Percentiles rank a stretch among this genome's conserved stretches.
phyloP scores from a whole-genome alignment of 64 coral and sea anemone genomes.

The Platygyra sinensis region DNA sequence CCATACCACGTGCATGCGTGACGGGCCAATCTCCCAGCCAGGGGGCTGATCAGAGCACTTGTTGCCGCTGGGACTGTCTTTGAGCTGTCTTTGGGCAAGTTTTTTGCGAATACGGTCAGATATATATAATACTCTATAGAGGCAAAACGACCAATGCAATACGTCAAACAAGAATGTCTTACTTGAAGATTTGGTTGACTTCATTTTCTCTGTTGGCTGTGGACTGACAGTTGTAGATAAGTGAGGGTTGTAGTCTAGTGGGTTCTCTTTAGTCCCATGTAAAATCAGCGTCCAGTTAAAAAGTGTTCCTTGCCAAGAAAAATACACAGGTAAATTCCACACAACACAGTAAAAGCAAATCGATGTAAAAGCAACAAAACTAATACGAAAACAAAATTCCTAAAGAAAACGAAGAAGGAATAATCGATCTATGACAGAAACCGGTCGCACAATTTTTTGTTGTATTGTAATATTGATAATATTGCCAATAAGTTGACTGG shows the following conservation, averaged over 20 bases:
- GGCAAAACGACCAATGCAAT: too few relatives aligned
- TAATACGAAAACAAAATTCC: background rate
- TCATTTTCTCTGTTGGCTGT: background rate
- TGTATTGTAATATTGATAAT: too few relatives aligned
- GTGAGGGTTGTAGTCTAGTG: background rate
- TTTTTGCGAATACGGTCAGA: too few relatives aligned
- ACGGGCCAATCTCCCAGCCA: too few relatives aligned
- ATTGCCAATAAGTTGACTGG: too few relatives aligned
- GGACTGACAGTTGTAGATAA: background rate
- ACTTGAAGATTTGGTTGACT: background rate
- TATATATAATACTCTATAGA: too few relatives aligned
- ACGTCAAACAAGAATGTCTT: background rate
- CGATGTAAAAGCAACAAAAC: background rate
- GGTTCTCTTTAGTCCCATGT: background rate
- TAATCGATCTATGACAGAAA: background rate
- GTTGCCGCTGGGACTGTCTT: too few relatives aligned
- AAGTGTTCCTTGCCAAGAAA: conserved; percentile 1
- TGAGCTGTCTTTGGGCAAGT: too few relatives aligned
- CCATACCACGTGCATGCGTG: too few relatives aligned
- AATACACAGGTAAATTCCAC: background rate
- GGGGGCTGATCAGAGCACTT: too few relatives aligned
- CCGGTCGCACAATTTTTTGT: background rate
- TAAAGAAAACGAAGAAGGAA: background rate
- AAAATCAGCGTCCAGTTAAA: conserved; percentile 29
- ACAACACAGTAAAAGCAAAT: background rate